A percentile compares a stretch with the other conserved stretches of the same genome.
Evolutionary conservation across 2,113 vertebrate genomes (phyloP).

Genomic region (Colius striatus): DNA sequence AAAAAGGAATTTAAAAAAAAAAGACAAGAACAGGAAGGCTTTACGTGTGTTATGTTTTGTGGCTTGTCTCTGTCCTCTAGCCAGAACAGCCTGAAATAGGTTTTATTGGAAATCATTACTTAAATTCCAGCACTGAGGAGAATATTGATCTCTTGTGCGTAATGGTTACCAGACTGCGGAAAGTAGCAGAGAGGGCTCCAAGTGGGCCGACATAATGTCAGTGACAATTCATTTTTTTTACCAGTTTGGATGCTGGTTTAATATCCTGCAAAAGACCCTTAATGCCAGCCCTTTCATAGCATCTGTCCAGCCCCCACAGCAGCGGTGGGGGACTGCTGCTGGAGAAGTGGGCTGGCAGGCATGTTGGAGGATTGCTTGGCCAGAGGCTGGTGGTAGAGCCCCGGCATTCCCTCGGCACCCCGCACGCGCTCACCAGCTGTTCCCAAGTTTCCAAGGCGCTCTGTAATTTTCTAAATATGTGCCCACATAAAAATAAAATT

Average conservation of each 20-base stretch:
- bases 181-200: constrained; percentile 75
- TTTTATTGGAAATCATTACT: constrained; percentile 87
- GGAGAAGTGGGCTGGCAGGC: constrained; percentile 58
- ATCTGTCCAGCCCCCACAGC: constrained; percentile 68
- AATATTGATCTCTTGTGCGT: constrained; percentile 75
- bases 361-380: constrained; percentile 26
- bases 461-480: constrained; percentile 77
- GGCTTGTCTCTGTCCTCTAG: constrained; percentile 75
- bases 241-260: constrained; percentile 81
- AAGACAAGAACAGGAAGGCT: background rate
- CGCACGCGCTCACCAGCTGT: constrained; percentile 72
- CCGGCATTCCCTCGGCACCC: constrained; percentile 54
- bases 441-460: constrained; percentile 73
- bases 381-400: constrained; percentile 37
- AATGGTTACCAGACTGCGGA: constrained; percentile 82
- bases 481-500: constrained; percentile 77
- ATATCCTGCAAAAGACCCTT: constrained; percentile 84
- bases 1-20: background rate
- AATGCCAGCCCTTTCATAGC: constrained; percentile 75
- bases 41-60: constrained; percentile 70
- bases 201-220: constrained; percentile 75
- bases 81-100: constrained; percentile 72
- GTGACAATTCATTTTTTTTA: constrained; percentile 80
- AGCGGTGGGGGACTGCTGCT: constrained; percentile 61
- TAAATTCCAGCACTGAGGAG: constrained; percentile 73